phyloP scores from a whole-genome alignment of 2,113 vertebrate genomes.

The Macrotus californicus region DNA sequence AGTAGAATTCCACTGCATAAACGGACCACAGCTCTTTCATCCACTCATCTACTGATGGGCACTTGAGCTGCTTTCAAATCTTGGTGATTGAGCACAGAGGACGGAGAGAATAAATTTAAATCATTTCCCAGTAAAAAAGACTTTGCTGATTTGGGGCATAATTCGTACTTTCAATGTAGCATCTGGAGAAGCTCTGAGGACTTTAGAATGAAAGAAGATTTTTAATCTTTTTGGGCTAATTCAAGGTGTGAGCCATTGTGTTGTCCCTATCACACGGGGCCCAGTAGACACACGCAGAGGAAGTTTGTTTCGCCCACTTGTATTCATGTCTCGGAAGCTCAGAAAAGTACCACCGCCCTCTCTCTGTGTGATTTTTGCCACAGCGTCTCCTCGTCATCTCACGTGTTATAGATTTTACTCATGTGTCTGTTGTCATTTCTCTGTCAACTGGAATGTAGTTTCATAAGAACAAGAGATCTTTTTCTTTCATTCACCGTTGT shows the following conservation, averaged over 20 bases:
- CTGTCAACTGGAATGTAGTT: background rate
- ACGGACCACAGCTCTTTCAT: too few species aligned
- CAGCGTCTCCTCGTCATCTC: background rate
- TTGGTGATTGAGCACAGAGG: background rate
- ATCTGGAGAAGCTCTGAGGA: background rate
- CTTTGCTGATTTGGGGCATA: background rate
- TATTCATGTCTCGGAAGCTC: background rate
- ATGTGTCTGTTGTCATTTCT: background rate
- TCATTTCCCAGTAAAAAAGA: background rate
- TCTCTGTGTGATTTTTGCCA: background rate
- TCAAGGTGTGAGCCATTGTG: background rate
- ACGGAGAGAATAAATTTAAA: background rate
- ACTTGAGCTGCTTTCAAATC: too few species aligned
- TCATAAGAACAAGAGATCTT: background rate
- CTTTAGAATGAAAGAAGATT: background rate
- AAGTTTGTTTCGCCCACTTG: background rate
- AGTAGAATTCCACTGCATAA: too few species aligned
- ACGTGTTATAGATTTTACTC: background rate
- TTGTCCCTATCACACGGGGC: background rate
- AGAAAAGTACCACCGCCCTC: background rate
- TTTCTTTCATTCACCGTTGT: background rate
- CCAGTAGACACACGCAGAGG: background rate
- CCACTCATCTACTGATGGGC: too few species aligned
- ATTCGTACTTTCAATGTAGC: background rate
- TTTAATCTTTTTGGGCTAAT: background rate